Conservation (phyloP, 2,797 vertebrate species). For the Sebastes iracundus region DNA sequence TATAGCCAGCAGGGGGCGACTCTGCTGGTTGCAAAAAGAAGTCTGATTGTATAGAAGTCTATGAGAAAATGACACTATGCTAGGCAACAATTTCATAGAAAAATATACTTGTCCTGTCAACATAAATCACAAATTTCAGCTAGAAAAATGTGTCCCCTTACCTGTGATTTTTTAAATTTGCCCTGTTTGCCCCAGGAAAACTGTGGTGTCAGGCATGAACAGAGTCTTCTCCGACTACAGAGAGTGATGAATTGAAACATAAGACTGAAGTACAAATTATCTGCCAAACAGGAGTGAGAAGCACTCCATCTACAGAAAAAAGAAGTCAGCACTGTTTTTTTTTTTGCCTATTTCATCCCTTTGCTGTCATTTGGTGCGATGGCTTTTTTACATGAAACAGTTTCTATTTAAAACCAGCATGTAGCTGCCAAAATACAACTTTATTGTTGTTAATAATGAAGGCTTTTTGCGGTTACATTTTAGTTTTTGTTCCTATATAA, state of each 20-base stretch:
- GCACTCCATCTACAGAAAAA: conserved; percentile 7
- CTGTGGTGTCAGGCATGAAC: conserved; percentile 8
- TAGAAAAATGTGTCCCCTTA: not conserved
- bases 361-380: not conserved
- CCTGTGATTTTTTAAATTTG: conserved; percentile 8
- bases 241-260: conserved; percentile 35
- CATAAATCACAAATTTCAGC: conserved; percentile 16
- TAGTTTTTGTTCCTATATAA: too few species aligned
- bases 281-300: conserved; percentile 16
- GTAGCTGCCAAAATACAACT: not conserved
- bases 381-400: not conserved
- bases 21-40: too few species aligned
- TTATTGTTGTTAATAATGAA: too few species aligned
- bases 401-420: not conserved
- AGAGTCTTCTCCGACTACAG: not conserved
- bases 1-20: too few species aligned
- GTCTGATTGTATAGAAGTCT: too few species aligned
- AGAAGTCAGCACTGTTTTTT: conserved; percentile 8
- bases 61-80: not conserved
- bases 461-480: too few species aligned
- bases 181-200: conserved; percentile 32
- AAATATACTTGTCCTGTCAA: conserved; percentile 12
- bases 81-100: not conserved
- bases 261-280: not conserved
- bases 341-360: not conserved